Evolutionary conservation across 2,888 invertebrate genomes (phyloP).

Genomic region (Vandiemenella viatica): DNA sequence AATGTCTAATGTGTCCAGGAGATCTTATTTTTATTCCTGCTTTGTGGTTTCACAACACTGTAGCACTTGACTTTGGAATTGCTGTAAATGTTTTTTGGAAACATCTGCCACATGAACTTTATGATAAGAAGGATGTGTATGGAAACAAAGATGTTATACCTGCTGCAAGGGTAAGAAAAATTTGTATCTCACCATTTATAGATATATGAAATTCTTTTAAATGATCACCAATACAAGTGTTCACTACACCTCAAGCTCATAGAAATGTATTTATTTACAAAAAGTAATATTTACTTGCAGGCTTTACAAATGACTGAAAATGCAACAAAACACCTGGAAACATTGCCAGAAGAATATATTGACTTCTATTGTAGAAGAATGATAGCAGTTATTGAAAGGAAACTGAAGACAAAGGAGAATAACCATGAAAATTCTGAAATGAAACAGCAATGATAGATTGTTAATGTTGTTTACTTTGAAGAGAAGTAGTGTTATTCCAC

Average conservation of each 20-base stretch:
- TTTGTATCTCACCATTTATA: not conserved
- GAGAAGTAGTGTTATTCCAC: not conserved
- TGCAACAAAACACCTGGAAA: conserved; percentile 28
- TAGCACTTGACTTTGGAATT: conserved; percentile 31
- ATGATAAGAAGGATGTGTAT: conserved; percentile 37
- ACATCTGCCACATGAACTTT: conserved; percentile 28
- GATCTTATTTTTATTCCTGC: conserved; percentile 39
- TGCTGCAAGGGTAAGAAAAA: conserved; percentile 25
- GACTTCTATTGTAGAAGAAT: conserved; percentile 32
- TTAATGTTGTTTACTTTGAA: not conserved
- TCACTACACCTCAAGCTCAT: not conserved
- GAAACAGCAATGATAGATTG: not conserved
- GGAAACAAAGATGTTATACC: conserved; percentile 37
- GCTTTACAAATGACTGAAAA: conserved; percentile 30
- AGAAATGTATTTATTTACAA: not conserved
- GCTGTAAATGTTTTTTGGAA: conserved; percentile 40
- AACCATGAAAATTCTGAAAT: not conserved
- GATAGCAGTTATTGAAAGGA: conserved; percentile 23
- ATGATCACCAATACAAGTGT: not conserved
- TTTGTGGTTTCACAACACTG: conserved; percentile 40
- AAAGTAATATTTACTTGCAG: conserved; percentile 15
- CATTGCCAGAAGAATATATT: conserved; percentile 31
- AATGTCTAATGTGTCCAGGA: conserved; percentile 30
- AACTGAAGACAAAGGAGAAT: not conserved
- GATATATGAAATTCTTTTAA: not conserved